Percentiles rank a stretch among this genome's conserved stretches.
Conservation (phyloP, 2,888 invertebrate species). For the Schizotus pectinicornis region DNA sequence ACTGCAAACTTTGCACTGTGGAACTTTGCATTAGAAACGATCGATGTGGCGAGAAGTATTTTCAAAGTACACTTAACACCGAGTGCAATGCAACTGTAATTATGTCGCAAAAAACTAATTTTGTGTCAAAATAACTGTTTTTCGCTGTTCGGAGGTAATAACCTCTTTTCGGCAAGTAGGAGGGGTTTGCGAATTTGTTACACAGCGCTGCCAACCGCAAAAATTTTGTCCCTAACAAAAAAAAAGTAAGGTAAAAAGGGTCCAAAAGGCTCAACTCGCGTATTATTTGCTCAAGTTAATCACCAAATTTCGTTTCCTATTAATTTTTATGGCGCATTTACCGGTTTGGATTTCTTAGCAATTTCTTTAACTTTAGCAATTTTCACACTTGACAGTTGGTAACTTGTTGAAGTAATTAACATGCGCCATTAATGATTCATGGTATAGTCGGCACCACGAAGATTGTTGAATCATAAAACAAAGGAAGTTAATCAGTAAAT, state of each 20-base stretch:
- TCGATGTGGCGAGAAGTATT: background rate
- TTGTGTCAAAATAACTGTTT: slow-evolving; percentile 47
- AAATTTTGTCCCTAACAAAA: background rate
- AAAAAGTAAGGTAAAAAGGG: background rate
- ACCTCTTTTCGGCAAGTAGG: slow-evolving; percentile 55
- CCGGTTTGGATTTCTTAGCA: too few relatives aligned
- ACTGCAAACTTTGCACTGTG: slow-evolving; percentile 31
- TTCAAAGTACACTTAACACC: slow-evolving; percentile 21
- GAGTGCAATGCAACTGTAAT: slow-evolving; percentile 17
- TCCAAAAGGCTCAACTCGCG: too few relatives aligned
- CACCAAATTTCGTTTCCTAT: too few relatives aligned
- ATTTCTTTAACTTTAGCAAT: too few relatives aligned
- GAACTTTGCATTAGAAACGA: slow-evolving; percentile 8
- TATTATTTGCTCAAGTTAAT: too few relatives aligned
- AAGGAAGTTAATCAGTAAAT: too few relatives aligned
- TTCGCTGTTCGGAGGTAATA: slow-evolving; percentile 47
- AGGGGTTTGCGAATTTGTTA: slow-evolving; percentile 42
- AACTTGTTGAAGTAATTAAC: too few relatives aligned
- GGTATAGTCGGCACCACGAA: too few relatives aligned
- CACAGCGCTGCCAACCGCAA: slow-evolving; percentile 25
- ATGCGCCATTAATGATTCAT: too few relatives aligned
- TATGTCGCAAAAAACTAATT: slow-evolving; percentile 42
- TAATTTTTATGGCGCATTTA: too few relatives aligned
- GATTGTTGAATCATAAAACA: too few relatives aligned
- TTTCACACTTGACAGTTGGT: too few relatives aligned